Evolutionary conservation across 2,797 vertebrate genomes (phyloP).

Genomic region (Pangasius sanitwongsei): DNA sequence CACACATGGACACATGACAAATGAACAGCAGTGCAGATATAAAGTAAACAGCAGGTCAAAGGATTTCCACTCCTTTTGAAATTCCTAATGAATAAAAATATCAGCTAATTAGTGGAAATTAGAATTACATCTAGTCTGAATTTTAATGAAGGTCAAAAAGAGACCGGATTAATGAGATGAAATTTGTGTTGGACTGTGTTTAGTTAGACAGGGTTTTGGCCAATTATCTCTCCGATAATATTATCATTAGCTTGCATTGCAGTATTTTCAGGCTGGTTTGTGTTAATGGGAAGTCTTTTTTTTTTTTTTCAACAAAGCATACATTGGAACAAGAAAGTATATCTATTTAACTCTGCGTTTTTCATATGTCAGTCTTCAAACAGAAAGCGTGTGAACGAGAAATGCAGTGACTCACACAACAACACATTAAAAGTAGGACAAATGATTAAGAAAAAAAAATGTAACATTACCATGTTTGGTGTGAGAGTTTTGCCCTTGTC

Average conservation of each 20-base stretch:
- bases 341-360: neutral
- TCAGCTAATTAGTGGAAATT: constrained; percentile 38
- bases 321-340: neutral
- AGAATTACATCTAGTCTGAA: constrained; percentile 34
- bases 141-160: constrained; percentile 37
- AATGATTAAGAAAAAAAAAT: neutral
- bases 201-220: constrained; percentile 5
- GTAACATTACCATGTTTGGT: neutral
- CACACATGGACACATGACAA: constrained; percentile 33
- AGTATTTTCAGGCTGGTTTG: neutral
- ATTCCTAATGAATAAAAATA: constrained; percentile 33
- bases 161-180: constrained; percentile 22
- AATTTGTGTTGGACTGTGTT: constrained; percentile 28
- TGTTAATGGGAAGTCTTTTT: neutral
- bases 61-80: constrained; percentile 37
- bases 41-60: constrained; percentile 38
- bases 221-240: constrained; percentile 38
- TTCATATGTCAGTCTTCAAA: neutral
- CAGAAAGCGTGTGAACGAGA: neutral
- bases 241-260: constrained; percentile 42
- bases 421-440: neutral
- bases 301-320: neutral
- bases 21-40: constrained; percentile 29
- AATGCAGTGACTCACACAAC: neutral
- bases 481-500: neutral